Percentiles rank a stretch among this genome's conserved stretches.
Evolutionary conservation across 1,140 invertebrate genomes (phyloP).

Genomic region (Penaeus japonicus): DNA sequence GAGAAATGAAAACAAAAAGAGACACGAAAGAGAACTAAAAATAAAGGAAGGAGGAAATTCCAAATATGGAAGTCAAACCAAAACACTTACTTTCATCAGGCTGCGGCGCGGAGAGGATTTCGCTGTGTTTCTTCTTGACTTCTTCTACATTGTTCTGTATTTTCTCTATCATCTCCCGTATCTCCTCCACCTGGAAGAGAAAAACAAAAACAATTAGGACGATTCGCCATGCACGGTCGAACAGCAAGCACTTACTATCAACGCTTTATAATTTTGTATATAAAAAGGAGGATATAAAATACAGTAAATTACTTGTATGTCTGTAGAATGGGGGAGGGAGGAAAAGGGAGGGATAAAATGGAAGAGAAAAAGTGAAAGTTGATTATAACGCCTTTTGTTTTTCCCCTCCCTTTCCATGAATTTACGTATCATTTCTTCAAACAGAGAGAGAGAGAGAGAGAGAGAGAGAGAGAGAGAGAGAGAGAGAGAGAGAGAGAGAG

Average conservation of each 20-base stretch:
- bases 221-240: too few species aligned
- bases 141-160: slow-evolving; percentile 99
- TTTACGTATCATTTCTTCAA: too few species aligned
- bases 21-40: neutral
- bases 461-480: neutral
- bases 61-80: neutral
- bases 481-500: neutral
- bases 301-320: too few species aligned
- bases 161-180: slow-evolving; percentile 99
- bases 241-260: too few species aligned
- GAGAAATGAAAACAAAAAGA: neutral
- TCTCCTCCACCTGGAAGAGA: slow-evolving; percentile 86
- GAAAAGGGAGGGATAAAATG: too few species aligned
- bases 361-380: too few species aligned
- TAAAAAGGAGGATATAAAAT: neutral
- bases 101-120: slow-evolving; percentile 96
- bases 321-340: too few species aligned
- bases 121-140: slow-evolving; percentile 99
- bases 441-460: neutral
- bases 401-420: too few species aligned
- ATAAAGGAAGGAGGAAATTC: neutral
- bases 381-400: neutral
- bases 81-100: slow-evolving; percentile 95
- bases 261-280: too few species aligned
- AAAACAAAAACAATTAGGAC: neutral